A percentile compares a stretch with the other conserved stretches of the same genome.
phyloP scores from a whole-genome alignment of 2,797 vertebrate species.

The Alca torda region DNA sequence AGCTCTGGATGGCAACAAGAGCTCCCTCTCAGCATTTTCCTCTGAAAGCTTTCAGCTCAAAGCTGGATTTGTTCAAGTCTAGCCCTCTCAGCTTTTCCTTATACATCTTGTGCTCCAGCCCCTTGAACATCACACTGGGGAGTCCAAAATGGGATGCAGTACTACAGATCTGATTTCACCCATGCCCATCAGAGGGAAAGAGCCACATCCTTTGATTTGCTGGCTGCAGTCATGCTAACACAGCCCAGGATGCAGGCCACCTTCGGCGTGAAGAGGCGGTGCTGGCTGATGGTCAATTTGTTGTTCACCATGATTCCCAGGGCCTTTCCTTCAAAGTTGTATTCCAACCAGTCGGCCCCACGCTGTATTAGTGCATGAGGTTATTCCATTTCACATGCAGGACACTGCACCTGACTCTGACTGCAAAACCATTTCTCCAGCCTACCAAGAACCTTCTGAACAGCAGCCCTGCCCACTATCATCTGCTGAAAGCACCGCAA shows the following conservation, averaged over 20 bases:
- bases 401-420: neutral
- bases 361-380: neutral
- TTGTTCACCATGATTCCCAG: neutral
- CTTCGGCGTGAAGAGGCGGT: neutral
- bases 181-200: fast-evolving
- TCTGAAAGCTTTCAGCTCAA: neutral
- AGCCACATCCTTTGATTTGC: neutral
- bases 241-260: neutral
- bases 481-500: neutral
- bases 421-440: neutral
- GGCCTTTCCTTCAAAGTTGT: neutral
- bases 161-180: neutral
- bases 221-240: neutral
- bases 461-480: neutral
- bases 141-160: neutral
- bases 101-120: neutral
- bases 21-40: neutral
- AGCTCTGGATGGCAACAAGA: neutral
- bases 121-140: neutral
- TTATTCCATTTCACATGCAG: neutral
- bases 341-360: neutral
- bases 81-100: neutral
- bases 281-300: neutral
- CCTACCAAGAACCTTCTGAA: neutral
- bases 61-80: neutral